phyloP scores from a whole-genome alignment of 92 coral and sea anemone genomes.

The Muricea muricata region DNA sequence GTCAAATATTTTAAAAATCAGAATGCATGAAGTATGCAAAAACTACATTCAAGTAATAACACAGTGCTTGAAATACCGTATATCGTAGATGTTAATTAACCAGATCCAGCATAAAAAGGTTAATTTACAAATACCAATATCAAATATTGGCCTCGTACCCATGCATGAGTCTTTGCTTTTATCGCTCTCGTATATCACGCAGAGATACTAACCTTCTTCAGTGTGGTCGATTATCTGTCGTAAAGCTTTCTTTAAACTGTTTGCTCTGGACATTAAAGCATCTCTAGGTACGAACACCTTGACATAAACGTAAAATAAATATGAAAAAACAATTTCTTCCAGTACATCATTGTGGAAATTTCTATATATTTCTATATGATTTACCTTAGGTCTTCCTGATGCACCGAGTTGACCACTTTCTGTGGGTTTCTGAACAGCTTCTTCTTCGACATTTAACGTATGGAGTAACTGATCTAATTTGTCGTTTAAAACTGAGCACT shows the following conservation, averaged over 20 bases:
- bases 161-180: too few relatives aligned
- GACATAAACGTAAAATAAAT: not conserved
- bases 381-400: constrained; percentile 43
- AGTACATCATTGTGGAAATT: too few relatives aligned
- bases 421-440: constrained; percentile 78
- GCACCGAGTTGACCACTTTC: constrained; percentile 67
- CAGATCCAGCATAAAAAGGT: too few relatives aligned
- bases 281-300: constrained; percentile 92
- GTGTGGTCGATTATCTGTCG: constrained; percentile 94
- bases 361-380: too few relatives aligned
- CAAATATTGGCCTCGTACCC: too few relatives aligned
- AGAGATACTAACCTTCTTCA: constrained; percentile 73
- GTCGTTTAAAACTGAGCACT: constrained; percentile 92
- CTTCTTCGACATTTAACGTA: constrained; percentile 89
- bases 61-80: too few relatives aligned
- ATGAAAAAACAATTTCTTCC: not conserved
- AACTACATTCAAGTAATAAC: not conserved
- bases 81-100: too few relatives aligned
- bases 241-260: constrained; percentile 94
- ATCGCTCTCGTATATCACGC: too few relatives aligned
- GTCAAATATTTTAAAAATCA: too few relatives aligned
- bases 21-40: not conserved
- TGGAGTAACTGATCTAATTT: constrained; percentile 85
- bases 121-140: too few relatives aligned
- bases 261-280: constrained; percentile 97